Percentiles rank a stretch among this genome's conserved stretches.
phyloP scores from a whole-genome alignment of 2,797 vertebrate genomes.

The Falco novaeseelandiae region DNA sequence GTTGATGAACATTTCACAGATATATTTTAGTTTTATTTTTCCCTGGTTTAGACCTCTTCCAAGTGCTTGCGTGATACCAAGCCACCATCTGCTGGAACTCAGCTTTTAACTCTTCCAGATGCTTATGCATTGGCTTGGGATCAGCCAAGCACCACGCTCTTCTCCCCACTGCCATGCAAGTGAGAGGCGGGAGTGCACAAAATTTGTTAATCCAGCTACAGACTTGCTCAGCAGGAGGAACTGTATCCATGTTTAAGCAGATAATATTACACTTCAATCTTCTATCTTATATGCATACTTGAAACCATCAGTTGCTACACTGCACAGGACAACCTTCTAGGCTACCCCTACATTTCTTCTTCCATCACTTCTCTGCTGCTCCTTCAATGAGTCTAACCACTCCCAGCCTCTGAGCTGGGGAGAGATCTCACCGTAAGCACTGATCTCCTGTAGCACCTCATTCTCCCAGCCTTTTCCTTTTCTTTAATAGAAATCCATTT shows the following conservation, averaged over 20 bases:
- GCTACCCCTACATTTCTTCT: background rate
- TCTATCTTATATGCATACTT: background rate
- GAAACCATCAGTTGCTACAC: background rate
- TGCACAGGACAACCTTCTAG: background rate
- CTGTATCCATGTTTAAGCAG: background rate
- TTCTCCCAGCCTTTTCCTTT: background rate
- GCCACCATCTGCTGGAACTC: background rate
- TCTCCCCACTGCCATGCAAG: accelerated
- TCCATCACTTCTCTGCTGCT: background rate
- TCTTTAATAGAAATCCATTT: background rate
- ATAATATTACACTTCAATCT: background rate
- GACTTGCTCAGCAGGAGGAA: background rate
- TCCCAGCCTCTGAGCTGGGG: background rate
- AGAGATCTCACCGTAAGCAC: background rate
- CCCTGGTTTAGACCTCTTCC: background rate
- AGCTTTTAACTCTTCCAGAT: background rate
- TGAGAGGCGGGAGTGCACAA: background rate
- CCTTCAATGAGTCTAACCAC: background rate
- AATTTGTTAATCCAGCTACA: background rate
- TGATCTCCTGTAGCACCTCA: background rate
- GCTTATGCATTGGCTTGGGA: background rate
- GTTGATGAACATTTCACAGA: background rate
- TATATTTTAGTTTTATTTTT: background rate
- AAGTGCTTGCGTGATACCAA: background rate
- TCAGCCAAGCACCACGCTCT: accelerated